phyloP scores from a whole-genome alignment of 1,140 invertebrate genomes.

The Macrosteles quadrilineatus region DNA sequence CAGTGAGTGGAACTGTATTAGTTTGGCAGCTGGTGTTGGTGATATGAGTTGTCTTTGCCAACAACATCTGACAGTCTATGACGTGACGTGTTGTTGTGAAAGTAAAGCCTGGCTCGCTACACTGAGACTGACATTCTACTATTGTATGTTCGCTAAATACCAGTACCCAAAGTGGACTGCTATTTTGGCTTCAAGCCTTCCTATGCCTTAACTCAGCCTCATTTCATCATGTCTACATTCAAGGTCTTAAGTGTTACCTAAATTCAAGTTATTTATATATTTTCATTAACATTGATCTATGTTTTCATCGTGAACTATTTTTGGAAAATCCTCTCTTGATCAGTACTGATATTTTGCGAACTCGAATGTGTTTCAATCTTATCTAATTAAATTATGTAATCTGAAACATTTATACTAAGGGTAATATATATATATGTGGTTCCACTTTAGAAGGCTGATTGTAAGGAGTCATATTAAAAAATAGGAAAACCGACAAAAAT shows the following conservation, averaged over 20 bases:
- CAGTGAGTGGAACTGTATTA: too few species aligned
- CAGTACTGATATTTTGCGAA: constrained; percentile 1
- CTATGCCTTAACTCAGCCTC: constrained; percentile 1
- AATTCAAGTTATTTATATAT: background rate
- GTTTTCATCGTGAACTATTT: background rate
- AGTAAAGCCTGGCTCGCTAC: constrained; percentile 1
- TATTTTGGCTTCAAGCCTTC: too few species aligned
- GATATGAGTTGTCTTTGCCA: too few species aligned
- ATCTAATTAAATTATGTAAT: constrained; percentile 24
- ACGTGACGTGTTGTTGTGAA: background rate
- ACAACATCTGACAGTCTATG: too few species aligned
- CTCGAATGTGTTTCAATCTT: constrained; percentile 21
- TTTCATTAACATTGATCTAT: background rate
- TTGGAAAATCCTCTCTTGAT: background rate
- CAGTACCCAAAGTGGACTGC: background rate
- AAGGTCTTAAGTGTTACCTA: background rate
- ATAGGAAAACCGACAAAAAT: constrained; percentile 19
- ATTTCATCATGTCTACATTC: background rate
- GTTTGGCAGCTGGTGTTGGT: too few species aligned
- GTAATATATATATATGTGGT: constrained; percentile 26
- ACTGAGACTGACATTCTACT: constrained; percentile 20
- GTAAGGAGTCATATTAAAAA: constrained; percentile 26
- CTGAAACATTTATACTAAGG: constrained; percentile 24
- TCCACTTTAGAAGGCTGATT: constrained; percentile 30
- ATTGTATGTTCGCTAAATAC: constrained; percentile 3